Evolutionary conservation across 2,113 vertebrate genomes (phyloP).

Genomic region (Melanocharis versteri): DNA sequence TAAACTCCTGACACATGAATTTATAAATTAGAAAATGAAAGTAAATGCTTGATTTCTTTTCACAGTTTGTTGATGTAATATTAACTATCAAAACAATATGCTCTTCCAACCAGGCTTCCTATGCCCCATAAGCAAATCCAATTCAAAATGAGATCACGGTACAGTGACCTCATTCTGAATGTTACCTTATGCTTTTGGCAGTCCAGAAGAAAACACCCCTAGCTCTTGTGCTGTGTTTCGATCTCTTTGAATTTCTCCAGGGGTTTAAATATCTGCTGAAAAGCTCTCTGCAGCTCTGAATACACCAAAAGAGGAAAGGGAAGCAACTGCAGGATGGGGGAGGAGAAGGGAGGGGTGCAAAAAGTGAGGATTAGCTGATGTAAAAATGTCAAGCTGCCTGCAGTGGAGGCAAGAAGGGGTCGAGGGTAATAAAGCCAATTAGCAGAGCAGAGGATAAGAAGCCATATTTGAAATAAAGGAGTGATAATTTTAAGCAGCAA

Average conservation of each 20-base stretch:
- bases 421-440: conserved; percentile 72
- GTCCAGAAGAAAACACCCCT: conserved; percentile 22
- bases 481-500: conserved; percentile 76
- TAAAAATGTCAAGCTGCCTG: conserved; percentile 62
- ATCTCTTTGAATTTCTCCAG: conserved; percentile 56
- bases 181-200: conserved; percentile 46
- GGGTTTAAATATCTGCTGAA: conserved; percentile 44
- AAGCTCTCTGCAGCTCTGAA: conserved; percentile 34
- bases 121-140: background rate
- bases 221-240: background rate
- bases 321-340: background rate
- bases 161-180: conserved; percentile 25
- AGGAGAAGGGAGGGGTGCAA: background rate
- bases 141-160: conserved; percentile 7
- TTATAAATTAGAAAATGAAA: background rate
- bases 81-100: background rate
- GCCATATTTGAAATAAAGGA: conserved; percentile 71
- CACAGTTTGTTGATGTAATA: background rate
- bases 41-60: background rate
- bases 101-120: background rate
- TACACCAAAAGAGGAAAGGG: conserved; percentile 8
- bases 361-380: conserved; percentile 54
- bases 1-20: background rate
- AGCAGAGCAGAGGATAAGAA: conserved; percentile 67
- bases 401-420: conserved; percentile 58